Evolutionary conservation across 2,113 vertebrate genomes (phyloP).

Genomic region (Engraulis encrasicolus): DNA sequence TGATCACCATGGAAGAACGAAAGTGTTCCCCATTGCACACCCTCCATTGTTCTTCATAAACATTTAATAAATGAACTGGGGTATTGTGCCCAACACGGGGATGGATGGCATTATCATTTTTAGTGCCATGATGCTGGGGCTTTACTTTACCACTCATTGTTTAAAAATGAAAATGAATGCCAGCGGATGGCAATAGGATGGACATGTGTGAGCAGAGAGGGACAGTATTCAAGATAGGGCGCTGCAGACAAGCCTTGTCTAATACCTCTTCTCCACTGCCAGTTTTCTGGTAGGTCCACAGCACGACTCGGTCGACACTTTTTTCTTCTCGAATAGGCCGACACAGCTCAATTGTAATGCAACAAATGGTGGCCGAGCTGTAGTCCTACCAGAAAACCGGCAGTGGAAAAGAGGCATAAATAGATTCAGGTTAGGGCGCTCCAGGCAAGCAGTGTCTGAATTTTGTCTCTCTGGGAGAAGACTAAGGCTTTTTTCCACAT

Average conservation of each 20-base stretch:
- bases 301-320: too few species aligned
- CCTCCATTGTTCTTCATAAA: neutral
- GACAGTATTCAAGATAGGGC: neutral
- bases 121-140: neutral
- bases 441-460: too few species aligned
- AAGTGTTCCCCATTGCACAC: neutral
- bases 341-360: too few species aligned
- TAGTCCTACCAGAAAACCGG: too few species aligned
- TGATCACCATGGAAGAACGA: neutral
- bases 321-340: too few species aligned
- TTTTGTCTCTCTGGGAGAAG: too few species aligned
- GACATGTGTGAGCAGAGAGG: neutral
- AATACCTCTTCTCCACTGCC: too few species aligned
- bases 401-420: too few species aligned
- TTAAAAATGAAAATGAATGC: neutral
- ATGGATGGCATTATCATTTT: neutral
- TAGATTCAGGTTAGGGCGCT: too few species aligned
- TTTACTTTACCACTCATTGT: neutral
- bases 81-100: neutral
- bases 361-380: too few species aligned
- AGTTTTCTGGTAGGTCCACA: too few species aligned
- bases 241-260: neutral
- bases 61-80: neutral
- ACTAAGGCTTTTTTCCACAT: too few species aligned
- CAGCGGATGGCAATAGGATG: neutral